Base-by-base conservation (phyloP, 2,797 vertebrate species). In the Pagetopsis macropterus region DNA sequence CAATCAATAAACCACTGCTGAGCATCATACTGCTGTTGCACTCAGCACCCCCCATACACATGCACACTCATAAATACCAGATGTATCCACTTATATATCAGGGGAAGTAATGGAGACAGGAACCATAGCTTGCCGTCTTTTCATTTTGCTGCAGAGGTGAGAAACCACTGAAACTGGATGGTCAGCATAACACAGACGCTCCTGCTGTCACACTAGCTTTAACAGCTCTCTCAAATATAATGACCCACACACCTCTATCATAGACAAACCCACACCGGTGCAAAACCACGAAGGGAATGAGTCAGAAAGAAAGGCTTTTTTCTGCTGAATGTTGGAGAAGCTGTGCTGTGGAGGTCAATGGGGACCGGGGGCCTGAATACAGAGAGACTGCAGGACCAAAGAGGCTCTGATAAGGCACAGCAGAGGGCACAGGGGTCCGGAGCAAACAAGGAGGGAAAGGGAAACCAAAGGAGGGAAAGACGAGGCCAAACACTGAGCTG, bases 171-270 rank as follows among this genome's bases (percentile, higher is more conserved):
- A 90, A 91, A 92, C 66, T 74, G 82, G 85, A 87, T n/a, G 86
- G 89, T 92, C 92, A 92, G 91, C 88, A 91, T 71, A 89, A 91
- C 82, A 55, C 59, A 31, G 78, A 59, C 46, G 14, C 75, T 67
- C 69, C 82, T 90, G 89, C 82, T 90, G 89, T 91, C 91, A 88
- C 78, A 80, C 56, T 37, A 49, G 81, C 88, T 88, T 88, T 84
- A 87, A 90, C 87, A 84, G 79, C 86, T 88, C 82, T 84, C 76
- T 90, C 84, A 87, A 83, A 90, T n/a, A 72, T 80, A 86, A 78
- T 88, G 85, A 89, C 87, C 82, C 78, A 56, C 77, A 81, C 83
- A 73, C 76, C 76, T 81, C 68, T 64, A 75, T 73, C 70, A 77
- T 37, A 72, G 72, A 69, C 70, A 67, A 33, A 64, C 71, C 23